Percentiles rank a stretch among this genome's conserved stretches.
Evolutionary conservation across 2,888 invertebrate genomes (phyloP).

Genomic region (Macaria notata): DNA sequence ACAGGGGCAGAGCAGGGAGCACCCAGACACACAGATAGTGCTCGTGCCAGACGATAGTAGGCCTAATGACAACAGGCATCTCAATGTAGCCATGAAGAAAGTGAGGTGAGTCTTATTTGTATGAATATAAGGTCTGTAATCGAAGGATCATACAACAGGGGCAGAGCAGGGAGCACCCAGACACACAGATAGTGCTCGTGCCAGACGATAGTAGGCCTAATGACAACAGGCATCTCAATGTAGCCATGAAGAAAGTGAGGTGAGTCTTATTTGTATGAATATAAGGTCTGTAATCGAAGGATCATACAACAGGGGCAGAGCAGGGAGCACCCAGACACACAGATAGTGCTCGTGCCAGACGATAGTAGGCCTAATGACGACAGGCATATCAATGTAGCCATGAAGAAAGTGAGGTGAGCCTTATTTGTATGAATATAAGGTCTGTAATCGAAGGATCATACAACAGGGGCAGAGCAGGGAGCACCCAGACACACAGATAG

Average conservation of each 20-base stretch:
- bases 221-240: constrained; percentile 43
- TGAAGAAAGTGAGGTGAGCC: constrained; percentile 67
- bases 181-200: constrained; percentile 65
- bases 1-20: constrained; percentile 79
- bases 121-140: too few species aligned
- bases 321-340: constrained; percentile 68
- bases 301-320: constrained; percentile 84
- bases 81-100: constrained; percentile 61
- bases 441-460: constrained; percentile 52
- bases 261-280: constrained; percentile 25
- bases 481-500: constrained; percentile 64
- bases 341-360: constrained; percentile 63
- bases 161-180: constrained; percentile 71
- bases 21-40: constrained; percentile 66
- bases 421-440: too few species aligned
- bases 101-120: constrained; percentile 49
- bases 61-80: constrained; percentile 40
- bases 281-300: too few species aligned
- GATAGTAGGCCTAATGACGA: constrained; percentile 44
- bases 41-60: constrained; percentile 60
- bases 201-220: constrained; percentile 52
- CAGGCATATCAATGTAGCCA: constrained; percentile 46
- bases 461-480: constrained; percentile 83
- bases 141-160: constrained; percentile 82
- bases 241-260: constrained; percentile 69